phyloP scores from a whole-genome alignment of 1,140 invertebrate species.

The Lasioglossum albipes region DNA sequence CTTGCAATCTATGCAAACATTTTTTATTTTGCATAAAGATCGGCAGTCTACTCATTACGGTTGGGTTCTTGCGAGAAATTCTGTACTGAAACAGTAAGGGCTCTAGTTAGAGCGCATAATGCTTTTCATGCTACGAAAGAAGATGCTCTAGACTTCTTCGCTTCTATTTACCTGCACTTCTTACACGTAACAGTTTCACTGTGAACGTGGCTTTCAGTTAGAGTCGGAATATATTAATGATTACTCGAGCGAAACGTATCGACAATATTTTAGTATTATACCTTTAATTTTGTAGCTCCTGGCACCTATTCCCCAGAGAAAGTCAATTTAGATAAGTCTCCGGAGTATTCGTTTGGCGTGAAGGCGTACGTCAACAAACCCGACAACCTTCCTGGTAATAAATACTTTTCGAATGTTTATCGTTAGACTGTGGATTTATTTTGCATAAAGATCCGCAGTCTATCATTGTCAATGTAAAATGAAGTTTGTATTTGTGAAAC shows the following conservation, averaged over 20 bases:
- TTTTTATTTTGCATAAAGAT: too few species aligned
- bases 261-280: conserved; percentile 7
- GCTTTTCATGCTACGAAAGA: neutral
- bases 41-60: too few species aligned
- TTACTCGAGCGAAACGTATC: neutral
- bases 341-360: conserved; percentile 82
- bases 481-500: neutral
- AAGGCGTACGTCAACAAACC: conserved; percentile 79
- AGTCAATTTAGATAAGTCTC: conserved; percentile 82
- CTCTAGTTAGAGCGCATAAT: neutral
- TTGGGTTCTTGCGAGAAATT: too few species aligned
- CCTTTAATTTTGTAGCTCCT: conserved; percentile 22
- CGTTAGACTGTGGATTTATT: neutral
- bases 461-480: too few species aligned
- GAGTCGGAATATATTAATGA: neutral
- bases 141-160: neutral
- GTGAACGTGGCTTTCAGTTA: neutral
- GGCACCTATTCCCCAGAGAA: conserved; percentile 79
- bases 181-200: neutral
- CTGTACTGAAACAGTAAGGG: neutral
- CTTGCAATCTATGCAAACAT: too few species aligned
- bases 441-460: too few species aligned
- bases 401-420: neutral
- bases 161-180: neutral
- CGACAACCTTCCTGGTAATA: conserved; percentile 80